These are phyloP conservation scores for Dicrurus megarhynchus DNA, from an alignment of 2,113 vertebrate species.

Conservation along the genomic window DNA sequence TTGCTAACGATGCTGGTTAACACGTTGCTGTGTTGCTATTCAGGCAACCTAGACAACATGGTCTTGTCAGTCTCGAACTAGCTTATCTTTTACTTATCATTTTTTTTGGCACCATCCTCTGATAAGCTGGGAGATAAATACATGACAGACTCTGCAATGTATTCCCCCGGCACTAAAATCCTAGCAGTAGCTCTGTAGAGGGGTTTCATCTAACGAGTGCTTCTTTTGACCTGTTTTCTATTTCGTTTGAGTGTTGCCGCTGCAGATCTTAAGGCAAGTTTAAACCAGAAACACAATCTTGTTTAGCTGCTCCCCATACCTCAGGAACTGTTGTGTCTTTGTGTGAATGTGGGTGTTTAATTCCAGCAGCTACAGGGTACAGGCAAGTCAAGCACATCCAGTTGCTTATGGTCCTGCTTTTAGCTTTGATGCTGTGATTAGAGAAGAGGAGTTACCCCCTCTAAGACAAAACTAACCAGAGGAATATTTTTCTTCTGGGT, in stretches of 20 bases:
- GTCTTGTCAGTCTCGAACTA: neutral
- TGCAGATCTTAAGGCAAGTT: neutral
- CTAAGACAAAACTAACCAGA: neutral
- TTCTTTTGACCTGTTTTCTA: neutral
- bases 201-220: neutral
- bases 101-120: conserved; percentile 18
- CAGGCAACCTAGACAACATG: neutral
- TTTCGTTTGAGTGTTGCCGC: neutral
- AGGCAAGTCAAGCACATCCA: neutral
- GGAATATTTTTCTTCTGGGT: neutral
- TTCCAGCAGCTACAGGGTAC: neutral
- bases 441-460: neutral
- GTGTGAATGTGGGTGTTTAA: neutral
- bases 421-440: neutral
- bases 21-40: neutral
- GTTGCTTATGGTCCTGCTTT: neutral
- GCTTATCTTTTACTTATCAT: neutral
- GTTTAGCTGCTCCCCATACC: neutral
- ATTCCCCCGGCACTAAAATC: neutral
- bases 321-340: neutral
- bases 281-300: neutral
- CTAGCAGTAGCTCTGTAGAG: neutral
- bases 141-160: neutral
- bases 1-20: conserved; percentile 19
- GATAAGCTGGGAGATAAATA: conserved; percentile 16